Percentiles rank a stretch among this genome's conserved stretches.
phyloP scores from a whole-genome alignment of 2,888 invertebrate genomes.

The Rotaria macrura region DNA sequence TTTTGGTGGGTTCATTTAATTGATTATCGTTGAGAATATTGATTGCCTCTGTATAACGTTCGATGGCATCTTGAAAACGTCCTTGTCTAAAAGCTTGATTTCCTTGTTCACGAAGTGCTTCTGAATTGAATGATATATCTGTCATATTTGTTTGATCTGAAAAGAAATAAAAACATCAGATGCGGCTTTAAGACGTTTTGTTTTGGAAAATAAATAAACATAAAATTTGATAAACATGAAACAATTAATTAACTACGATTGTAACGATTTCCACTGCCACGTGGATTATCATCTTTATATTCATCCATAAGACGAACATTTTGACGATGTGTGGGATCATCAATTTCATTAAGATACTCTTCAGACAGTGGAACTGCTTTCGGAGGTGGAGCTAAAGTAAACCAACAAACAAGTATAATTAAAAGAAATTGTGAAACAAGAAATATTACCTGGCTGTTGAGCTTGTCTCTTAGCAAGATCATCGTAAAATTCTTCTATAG shows the following conservation, averaged over 20 bases:
- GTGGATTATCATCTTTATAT: constrained; percentile 42
- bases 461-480: not conserved
- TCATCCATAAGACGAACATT: constrained; percentile 39
- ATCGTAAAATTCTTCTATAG: constrained; percentile 4
- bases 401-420: not conserved
- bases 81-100: constrained; percentile 31
- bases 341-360: not conserved
- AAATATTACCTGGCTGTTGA: not conserved
- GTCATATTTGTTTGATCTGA: not conserved
- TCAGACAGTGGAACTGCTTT: not conserved
- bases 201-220: not conserved
- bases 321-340: not conserved
- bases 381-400: not conserved
- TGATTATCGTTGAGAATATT: not conserved
- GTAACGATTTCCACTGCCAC: constrained; percentile 31
- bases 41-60: constrained; percentile 30
- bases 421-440: not conserved
- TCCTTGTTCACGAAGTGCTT: constrained; percentile 27
- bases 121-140: no score
- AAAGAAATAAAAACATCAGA: not conserved
- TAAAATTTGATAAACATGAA: not conserved
- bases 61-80: constrained; percentile 24
- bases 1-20: not conserved
- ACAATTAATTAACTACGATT: constrained; percentile 25
- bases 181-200: not conserved